phyloP scores from a whole-genome alignment of 2,113 vertebrate species.

The Hippocampus abdominalis region DNA sequence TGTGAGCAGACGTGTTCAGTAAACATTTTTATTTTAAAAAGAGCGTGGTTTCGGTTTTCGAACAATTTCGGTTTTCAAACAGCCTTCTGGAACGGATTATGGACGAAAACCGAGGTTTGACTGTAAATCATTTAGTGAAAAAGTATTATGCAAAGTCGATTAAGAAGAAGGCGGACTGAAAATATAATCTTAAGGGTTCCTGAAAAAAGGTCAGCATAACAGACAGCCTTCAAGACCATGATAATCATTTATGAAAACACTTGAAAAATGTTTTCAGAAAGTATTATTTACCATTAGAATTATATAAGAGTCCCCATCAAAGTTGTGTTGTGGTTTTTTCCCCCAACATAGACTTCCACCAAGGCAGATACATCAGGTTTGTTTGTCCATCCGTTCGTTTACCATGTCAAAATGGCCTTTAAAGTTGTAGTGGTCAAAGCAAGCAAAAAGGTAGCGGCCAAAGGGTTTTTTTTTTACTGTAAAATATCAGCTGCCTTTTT shows the following conservation, averaged over 20 bases:
- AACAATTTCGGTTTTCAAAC: too few species aligned
- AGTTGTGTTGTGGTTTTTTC: neutral
- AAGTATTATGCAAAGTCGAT: slow-evolving; percentile 23
- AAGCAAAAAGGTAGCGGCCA: neutral
- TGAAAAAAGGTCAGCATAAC: neutral
- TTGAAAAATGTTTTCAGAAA: neutral
- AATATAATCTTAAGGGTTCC: slow-evolving; percentile 11
- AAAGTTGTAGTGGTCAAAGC: neutral
- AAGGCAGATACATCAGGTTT: neutral
- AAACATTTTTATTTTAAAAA: too few species aligned
- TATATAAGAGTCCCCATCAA: neutral
- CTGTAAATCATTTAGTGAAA: slow-evolving; percentile 34
- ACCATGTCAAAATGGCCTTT: neutral
- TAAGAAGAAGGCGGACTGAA: slow-evolving; percentile 19
- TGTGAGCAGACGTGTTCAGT: too few species aligned
- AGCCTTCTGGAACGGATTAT: too few species aligned
- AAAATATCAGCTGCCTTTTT: neutral
- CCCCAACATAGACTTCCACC: neutral
- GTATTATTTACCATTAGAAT: neutral
- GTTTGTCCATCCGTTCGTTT: neutral
- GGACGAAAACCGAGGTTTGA: too few species aligned
- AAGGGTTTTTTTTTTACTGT: neutral
- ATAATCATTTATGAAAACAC: neutral
- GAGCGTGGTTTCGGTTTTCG: too few species aligned
- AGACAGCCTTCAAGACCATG: neutral